These are phyloP conservation scores for Amphilophus citrinellus DNA, from an alignment of 2,113 vertebrate genomes.

Conservation along the genomic window DNA sequence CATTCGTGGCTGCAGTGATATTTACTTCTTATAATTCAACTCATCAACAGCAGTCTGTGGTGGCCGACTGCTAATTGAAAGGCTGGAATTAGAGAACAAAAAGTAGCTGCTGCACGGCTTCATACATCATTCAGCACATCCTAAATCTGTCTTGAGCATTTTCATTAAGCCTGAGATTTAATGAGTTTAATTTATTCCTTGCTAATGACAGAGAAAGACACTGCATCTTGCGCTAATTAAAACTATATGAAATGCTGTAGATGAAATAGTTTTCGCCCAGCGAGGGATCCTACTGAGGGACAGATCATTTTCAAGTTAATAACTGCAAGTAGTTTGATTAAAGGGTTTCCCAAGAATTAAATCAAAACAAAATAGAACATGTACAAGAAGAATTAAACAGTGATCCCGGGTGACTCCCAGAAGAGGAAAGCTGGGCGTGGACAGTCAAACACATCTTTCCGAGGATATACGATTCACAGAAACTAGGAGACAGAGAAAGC, in stretches of 20 bases:
- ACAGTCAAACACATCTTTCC: neutral
- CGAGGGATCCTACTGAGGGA: slow-evolving; percentile 19
- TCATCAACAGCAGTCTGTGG: slow-evolving; percentile 24
- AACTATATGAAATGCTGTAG: slow-evolving; percentile 40
- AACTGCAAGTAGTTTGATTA: slow-evolving; percentile 49
- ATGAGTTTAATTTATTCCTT: slow-evolving; percentile 49
- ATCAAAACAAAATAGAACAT: slow-evolving; percentile 21
- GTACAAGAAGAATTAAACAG: neutral
- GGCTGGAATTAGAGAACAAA: slow-evolving; percentile 26
- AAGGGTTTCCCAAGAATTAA: slow-evolving; percentile 30
- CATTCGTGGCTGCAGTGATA: slow-evolving; percentile 4
- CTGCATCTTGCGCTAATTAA: slow-evolving; percentile 62
- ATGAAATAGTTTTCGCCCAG: slow-evolving; percentile 41
- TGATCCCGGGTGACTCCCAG: slow-evolving; percentile 16
- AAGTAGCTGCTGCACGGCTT: slow-evolving; percentile 1
- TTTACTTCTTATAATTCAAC: slow-evolving; percentile 41
- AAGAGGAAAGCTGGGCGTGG: neutral
- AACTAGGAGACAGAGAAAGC: neutral
- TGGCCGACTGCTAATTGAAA: slow-evolving; percentile 46
- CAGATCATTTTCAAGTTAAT: slow-evolving; percentile 53
- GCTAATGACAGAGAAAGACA: slow-evolving; percentile 63
- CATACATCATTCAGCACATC: slow-evolving; percentile 52
- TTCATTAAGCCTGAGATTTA: slow-evolving; percentile 46
- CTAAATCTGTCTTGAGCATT: slow-evolving; percentile 34
- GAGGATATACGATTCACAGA: slow-evolving; percentile 2